These are phyloP conservation scores for Drosophila rubida DNA, from an alignment of 2,888 invertebrate genomes.

Conservation along the genomic window DNA sequence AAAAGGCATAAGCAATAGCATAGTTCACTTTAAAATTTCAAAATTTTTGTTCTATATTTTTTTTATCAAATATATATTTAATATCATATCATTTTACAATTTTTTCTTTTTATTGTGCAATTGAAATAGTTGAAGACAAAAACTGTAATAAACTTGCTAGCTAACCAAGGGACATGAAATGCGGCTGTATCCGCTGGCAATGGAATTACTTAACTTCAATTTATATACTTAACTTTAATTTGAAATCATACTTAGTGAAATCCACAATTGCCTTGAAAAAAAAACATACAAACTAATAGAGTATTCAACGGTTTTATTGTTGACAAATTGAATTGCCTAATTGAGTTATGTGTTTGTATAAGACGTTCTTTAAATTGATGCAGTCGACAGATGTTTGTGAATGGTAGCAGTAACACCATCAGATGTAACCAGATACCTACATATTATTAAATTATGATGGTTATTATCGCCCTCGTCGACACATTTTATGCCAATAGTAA, in stretches of 20 bases:
- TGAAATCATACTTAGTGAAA: too few species aligned
- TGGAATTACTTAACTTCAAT: too few species aligned
- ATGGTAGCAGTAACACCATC: constrained; percentile 23
- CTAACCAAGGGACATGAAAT: too few species aligned
- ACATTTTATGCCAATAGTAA: neutral
- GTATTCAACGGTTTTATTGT: constrained; percentile 44
- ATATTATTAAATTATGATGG: constrained; percentile 64
- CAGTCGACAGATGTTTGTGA: constrained; percentile 58
- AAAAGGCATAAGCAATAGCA: too few species aligned
- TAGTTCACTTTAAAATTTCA: too few species aligned
- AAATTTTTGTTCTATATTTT: too few species aligned
- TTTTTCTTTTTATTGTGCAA: too few species aligned
- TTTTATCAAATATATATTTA: too few species aligned
- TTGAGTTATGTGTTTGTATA: constrained; percentile 44
- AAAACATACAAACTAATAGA: constrained; percentile 39
- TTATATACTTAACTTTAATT: neutral
- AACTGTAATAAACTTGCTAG: too few species aligned
- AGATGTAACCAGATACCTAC: constrained; percentile 71
- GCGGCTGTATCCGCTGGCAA: too few species aligned
- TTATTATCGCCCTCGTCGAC: constrained; percentile 37
- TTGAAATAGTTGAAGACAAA: too few species aligned
- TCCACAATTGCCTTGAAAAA: neutral
- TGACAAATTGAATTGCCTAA: constrained; percentile 52
- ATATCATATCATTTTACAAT: too few species aligned
- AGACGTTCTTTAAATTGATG: constrained; percentile 26